Base-by-base conservation (phyloP, 2,888 invertebrate species). In the Craniophora ligustri region DNA sequence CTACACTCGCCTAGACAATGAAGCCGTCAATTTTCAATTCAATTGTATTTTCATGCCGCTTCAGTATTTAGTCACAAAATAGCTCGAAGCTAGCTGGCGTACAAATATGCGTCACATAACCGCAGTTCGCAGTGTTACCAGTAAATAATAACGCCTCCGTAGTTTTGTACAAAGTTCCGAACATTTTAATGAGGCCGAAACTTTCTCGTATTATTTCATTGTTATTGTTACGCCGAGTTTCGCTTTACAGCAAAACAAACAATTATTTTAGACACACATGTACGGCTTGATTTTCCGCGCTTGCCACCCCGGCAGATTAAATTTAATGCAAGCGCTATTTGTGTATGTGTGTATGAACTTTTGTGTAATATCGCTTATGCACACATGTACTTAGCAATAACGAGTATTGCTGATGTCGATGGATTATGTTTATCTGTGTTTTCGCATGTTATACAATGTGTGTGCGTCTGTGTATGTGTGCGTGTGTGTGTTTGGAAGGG, bases 101-200 rank as follows among this genome's bases (percentile, higher is more conserved):
- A 35, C 23, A 59, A 53, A 41, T 38, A 51, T 53, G 36, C 49
- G 31, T 30, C 30, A 6, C n/a, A 42, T n/a, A 45, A 46, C 19
- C 34, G n/a, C 38, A 59, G 31, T 40, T 16, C n/a, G 2, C 32
- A 61, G 34, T 26, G 41, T 49, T 49, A 28, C 35, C 46, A 42
- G 14, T 18, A 55, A 57, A 62, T 40, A 59, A 51, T 40, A 46
- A 40, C 31, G 55, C 28, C 34, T 35, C 32, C 38, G 28, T 71
- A 71, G 60, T 63, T 67, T 51, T 48, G 31, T 36, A 5, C 1
- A 35, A 58, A 71, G 16, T 55, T 67, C 39, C 21, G n/a, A 60
- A 59, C 44, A 70, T 67, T 67, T 67, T 69, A 69, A 69, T 71
- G 72, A 69, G 60, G 11, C 5, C 11, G 4, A 28, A 71, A 67